These are phyloP conservation scores for Temnothorax nylanderi DNA, from an alignment of 1,140 invertebrate genomes.

Conservation along the genomic window DNA sequence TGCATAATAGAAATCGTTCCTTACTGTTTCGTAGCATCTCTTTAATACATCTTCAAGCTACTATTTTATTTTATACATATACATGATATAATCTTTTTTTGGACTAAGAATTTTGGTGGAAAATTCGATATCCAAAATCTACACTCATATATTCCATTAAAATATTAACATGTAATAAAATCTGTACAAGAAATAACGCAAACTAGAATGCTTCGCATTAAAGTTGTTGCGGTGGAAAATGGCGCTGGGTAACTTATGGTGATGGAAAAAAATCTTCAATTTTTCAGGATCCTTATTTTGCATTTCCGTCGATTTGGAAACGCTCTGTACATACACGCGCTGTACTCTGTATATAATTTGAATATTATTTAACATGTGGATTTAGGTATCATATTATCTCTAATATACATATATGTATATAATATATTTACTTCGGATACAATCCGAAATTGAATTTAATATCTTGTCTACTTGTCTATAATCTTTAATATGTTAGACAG, in stretches of 20 bases:
- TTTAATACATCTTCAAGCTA: neutral
- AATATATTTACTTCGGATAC: neutral
- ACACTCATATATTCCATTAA: conserved; percentile 5
- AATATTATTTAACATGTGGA: neutral
- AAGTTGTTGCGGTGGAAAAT: neutral
- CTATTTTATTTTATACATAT: conserved; percentile 4
- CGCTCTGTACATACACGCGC: neutral
- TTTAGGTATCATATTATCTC: neutral
- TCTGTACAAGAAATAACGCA: conserved; percentile 3
- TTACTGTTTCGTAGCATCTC: neutral
- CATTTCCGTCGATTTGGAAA: neutral
- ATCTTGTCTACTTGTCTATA: neutral
- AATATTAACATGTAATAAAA: conserved; percentile 10
- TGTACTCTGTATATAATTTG: conserved; percentile 13
- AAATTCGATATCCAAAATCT: neutral
- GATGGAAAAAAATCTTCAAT: neutral
- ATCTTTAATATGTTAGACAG: neutral
- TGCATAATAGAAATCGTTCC: conserved; percentile 3
- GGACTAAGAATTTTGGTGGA: neutral
- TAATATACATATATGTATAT: neutral
- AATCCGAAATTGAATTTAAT: neutral
- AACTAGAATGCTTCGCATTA: conserved; percentile 37
- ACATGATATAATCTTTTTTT: neutral
- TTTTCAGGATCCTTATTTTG: neutral
- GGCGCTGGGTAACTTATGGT: conserved; percentile 26